Conservation (phyloP, 2,113 vertebrate species). For the rat (Rattus norvegicus) region GRCr8 NC_086028.1:97392501-97393000, state of each 20-base stretch:
- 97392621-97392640: not conserved
- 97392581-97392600: not conserved
- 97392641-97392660: not conserved
- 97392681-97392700: not conserved
- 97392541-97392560: not conserved
- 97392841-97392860: not conserved
- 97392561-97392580: not conserved
- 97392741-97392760: too few relatives aligned
- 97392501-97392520: too few relatives aligned
- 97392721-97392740: not conserved
- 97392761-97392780: not conserved
- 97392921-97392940: not conserved
- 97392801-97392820: not conserved
- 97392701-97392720: not conserved
- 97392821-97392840: not conserved
- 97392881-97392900: rapidly evolving
- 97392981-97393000: not conserved
- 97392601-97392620: not conserved
- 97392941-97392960: not conserved
- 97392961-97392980: not conserved
- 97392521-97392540: not conserved
- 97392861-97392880: not conserved
- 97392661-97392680: not conserved
- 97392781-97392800: not conserved
- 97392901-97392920: not conserved